phyloP scores from a whole-genome alignment of 1,140 invertebrate genomes.

The honey bee (Apis mellifera) region Amel_HAv3.1 CM009938.2:9061001-9061500 shows the following conservation, averaged over 20 bases:
- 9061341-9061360: no score
- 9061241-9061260: not conserved
- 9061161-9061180: not conserved
- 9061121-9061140: not conserved
- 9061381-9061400: no score
- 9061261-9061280: not conserved
- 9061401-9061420: no score
- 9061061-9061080: not conserved
- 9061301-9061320: no score
- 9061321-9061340: no score
- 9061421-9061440: no score
- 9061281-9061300: not conserved
- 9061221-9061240: not conserved
- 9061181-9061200: not conserved
- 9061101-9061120: slow-evolving; percentile 13
- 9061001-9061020: not conserved
- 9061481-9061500: no score
- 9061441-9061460: no score
- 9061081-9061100: not conserved
- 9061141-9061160: not conserved
- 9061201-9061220: not conserved
- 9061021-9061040: no score
- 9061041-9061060: slow-evolving; percentile 22
- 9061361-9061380: no score
- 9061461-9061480: no score